A percentile compares a stretch with the other conserved stretches of the same genome.
Evolutionary conservation across 2,797 vertebrate genomes (phyloP).

Genomic region (Phataginus tricuspis): DNA sequence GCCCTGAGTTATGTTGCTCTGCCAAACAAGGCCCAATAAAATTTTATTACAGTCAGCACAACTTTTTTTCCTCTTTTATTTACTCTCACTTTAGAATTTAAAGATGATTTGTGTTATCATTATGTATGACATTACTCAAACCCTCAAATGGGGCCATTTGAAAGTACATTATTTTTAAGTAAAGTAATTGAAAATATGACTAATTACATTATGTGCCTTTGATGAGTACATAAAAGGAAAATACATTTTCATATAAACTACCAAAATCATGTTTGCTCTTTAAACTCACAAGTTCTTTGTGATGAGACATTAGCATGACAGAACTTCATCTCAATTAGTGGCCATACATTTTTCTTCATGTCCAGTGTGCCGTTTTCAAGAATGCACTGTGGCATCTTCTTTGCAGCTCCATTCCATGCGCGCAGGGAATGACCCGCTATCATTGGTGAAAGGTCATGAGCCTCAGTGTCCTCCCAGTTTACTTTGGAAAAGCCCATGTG

Average conservation of each 20-base stretch:
- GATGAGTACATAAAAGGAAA: constrained; percentile 50
- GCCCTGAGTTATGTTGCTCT: neutral
- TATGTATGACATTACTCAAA: constrained; percentile 34
- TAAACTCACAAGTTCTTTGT: neutral
- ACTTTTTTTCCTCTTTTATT: constrained; percentile 54
- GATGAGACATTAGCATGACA: neutral
- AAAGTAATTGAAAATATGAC: constrained; percentile 42
- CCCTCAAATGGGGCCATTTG: neutral
- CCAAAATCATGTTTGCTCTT: neutral
- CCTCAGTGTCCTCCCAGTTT: neutral
- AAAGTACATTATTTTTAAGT: constrained; percentile 54
- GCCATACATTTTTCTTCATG: neutral
- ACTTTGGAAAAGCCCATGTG: neutral
- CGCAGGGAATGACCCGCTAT: neutral
- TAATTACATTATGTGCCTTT: neutral
- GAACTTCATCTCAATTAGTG: neutral
- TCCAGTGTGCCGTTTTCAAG: neutral
- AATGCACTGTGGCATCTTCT: neutral
- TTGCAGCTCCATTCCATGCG: neutral
- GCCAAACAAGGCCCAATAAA: constrained; percentile 52
- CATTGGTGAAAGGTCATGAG: neutral
- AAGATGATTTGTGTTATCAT: constrained; percentile 52
- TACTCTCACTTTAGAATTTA: constrained; percentile 54
- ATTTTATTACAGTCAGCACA: constrained; percentile 42
- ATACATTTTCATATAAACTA: neutral